Conservation (phyloP, 1,140 invertebrate genomes). For the Diploscapter pachys region DNA sequence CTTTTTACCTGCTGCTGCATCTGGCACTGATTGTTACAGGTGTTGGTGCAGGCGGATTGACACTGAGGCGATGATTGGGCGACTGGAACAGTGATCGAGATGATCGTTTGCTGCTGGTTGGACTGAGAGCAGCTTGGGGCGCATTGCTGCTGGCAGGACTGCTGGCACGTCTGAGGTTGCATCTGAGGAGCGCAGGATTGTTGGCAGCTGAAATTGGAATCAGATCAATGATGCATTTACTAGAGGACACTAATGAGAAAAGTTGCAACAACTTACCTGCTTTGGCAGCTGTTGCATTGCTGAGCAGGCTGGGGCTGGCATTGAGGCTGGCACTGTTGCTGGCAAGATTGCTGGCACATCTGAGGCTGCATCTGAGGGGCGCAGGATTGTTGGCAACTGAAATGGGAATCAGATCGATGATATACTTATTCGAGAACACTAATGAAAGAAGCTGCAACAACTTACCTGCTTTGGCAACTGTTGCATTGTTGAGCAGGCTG, state of each 20-base stretch:
- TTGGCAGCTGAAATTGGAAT: too few species aligned
- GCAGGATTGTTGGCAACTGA: too few species aligned
- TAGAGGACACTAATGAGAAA: too few species aligned
- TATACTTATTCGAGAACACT: too few species aligned
- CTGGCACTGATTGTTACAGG: slow-evolving; percentile 22
- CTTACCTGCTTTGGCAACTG: neutral
- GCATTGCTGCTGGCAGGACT: slow-evolving; percentile 3
- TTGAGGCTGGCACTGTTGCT: slow-evolving; percentile 4
- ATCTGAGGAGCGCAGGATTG: too few species aligned
- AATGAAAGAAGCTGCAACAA: too few species aligned
- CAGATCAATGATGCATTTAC: too few species aligned
- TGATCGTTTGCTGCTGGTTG: neutral
- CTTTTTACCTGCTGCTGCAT: neutral
- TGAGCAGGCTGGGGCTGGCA: neutral
- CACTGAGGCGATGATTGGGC: slow-evolving; percentile 15
- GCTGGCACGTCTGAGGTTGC: neutral
- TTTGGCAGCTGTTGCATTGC: neutral
- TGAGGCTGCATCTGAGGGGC: neutral
- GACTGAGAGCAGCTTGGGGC: neutral
- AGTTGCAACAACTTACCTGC: too few species aligned
- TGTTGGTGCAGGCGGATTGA: slow-evolving; percentile 2
- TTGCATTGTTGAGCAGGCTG: neutral
- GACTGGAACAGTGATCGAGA: slow-evolving; percentile 12
- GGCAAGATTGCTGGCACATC: neutral
- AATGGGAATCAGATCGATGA: too few species aligned